Percentiles rank a stretch among this genome's conserved stretches.
phyloP scores from a whole-genome alignment of 2,797 vertebrate genomes.

The Chromis chromis region DNA sequence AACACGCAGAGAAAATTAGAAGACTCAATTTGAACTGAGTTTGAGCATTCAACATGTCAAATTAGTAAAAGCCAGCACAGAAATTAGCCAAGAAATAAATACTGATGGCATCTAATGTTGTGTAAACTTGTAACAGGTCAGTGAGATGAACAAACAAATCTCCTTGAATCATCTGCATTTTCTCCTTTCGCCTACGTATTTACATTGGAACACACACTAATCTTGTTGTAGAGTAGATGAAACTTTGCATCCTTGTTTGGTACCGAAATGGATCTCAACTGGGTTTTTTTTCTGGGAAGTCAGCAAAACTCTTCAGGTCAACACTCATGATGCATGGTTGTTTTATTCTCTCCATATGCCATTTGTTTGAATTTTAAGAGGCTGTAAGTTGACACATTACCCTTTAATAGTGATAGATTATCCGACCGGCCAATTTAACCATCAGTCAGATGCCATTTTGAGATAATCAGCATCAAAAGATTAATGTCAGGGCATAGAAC shows the following conservation, averaged over 20 bases:
- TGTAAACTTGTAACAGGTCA: conserved; percentile 25
- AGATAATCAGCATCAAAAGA: too few species aligned
- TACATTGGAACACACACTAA: conserved; percentile 1
- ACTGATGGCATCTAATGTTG: conserved; percentile 1
- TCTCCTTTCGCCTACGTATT: conserved; percentile 13
- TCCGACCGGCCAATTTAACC: too few species aligned
- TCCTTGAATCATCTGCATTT: not conserved
- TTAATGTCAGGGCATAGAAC: too few species aligned
- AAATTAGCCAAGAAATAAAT: not conserved
- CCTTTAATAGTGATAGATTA: not conserved
- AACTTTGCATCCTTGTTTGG: not conserved
- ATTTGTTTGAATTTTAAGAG: conserved; percentile 25
- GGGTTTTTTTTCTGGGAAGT: conserved; percentile 15
- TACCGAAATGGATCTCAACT: not conserved
- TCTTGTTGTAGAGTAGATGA: not conserved
- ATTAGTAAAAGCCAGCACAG: conserved; percentile 3
- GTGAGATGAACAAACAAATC: not conserved
- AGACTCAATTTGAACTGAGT: conserved; percentile 9
- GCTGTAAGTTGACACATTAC: conserved; percentile 9
- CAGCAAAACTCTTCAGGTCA: not conserved
- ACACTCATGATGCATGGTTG: too few species aligned
- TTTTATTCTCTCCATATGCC: not conserved
- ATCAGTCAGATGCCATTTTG: too few species aligned
- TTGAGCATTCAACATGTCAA: conserved; percentile 5
- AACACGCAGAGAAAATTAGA: conserved; percentile 14